Evolutionary conservation across 1,140 invertebrate species (phyloP).

Genomic region (Lasioglossum albipes): DNA sequence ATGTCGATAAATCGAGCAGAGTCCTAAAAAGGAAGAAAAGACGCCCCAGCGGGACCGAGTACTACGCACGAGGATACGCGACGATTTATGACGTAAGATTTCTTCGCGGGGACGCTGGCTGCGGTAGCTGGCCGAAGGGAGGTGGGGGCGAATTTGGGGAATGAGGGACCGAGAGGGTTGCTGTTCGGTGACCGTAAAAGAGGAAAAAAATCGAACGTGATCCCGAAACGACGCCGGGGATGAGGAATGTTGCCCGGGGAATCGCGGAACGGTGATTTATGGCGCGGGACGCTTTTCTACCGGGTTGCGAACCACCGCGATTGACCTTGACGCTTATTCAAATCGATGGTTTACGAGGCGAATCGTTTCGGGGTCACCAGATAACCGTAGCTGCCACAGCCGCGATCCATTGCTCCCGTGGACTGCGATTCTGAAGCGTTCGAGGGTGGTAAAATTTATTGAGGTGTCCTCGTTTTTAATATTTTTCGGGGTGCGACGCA

Average conservation of each 20-base stretch:
- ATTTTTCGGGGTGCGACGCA: too few species aligned
- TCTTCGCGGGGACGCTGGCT: slow-evolving; percentile 48
- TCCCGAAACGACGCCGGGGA: slow-evolving; percentile 31
- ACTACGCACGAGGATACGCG: slow-evolving; percentile 63
- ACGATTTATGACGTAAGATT: slow-evolving; percentile 72
- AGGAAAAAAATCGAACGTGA: slow-evolving; percentile 21
- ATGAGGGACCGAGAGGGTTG: not conserved
- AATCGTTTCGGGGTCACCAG: not conserved
- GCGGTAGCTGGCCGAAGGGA: not conserved
- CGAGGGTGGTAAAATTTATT: not conserved
- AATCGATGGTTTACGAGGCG: slow-evolving; percentile 24
- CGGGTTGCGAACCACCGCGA: slow-evolving; percentile 9
- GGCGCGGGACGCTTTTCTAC: slow-evolving; percentile 12
- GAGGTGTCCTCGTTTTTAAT: not conserved
- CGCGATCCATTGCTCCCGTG: not conserved
- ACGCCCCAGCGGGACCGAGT: slow-evolving; percentile 53
- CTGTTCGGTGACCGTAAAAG: slow-evolving; percentile 32
- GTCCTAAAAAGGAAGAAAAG: slow-evolving; percentile 66
- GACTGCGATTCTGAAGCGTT: too few species aligned
- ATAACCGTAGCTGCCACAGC: not conserved
- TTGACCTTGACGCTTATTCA: slow-evolving; percentile 25
- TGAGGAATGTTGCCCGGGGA: slow-evolving; percentile 16
- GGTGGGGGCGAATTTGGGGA: not conserved
- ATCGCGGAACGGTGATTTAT: slow-evolving; percentile 35
- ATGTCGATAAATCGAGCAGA: slow-evolving; percentile 72